These are phyloP conservation scores for Trichonephila clavata DNA, from an alignment of 1,140 invertebrate species.

Conservation along the genomic window DNA sequence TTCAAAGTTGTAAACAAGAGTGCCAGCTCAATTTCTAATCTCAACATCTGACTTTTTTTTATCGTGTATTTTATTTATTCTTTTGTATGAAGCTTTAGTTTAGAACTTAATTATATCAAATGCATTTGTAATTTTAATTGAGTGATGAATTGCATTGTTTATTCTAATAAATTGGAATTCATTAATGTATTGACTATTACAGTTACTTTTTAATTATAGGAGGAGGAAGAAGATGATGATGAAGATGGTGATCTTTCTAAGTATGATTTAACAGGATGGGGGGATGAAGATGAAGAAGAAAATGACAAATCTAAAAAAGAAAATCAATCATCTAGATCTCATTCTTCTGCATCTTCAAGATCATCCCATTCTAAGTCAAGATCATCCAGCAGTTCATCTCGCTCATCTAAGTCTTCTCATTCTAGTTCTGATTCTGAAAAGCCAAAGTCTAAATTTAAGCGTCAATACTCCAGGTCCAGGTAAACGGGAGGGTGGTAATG, in stretches of 20 bases:
- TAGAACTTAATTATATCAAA: no score
- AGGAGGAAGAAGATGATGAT: slow-evolving; percentile 82
- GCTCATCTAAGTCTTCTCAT: slow-evolving; percentile 66
- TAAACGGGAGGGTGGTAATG: slow-evolving; percentile 77
- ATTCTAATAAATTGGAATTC: no score
- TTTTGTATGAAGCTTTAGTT: no score
- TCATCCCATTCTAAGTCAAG: slow-evolving; percentile 54
- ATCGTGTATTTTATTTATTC: no score
- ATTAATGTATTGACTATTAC: no score
- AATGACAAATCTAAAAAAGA: slow-evolving; percentile 69
- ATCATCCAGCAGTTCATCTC: slow-evolving; percentile 63
- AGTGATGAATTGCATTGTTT: no score
- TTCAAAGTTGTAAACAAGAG: no score
- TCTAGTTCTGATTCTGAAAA: slow-evolving; percentile 70
- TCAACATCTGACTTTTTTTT: no score
- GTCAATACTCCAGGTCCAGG: slow-evolving; percentile 75
- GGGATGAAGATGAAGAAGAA: slow-evolving; percentile 80
- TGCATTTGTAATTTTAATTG: no score
- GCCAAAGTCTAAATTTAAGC: slow-evolving; percentile 62
- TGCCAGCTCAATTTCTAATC: no score
- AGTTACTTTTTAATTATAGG: slow-evolving; percentile 79
- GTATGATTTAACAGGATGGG: slow-evolving; percentile 85
- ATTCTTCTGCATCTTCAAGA: slow-evolving; percentile 50
- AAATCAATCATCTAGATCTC: slow-evolving; percentile 49
- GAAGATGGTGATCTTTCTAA: slow-evolving; percentile 84